A percentile compares a stretch with the other conserved stretches of the same genome.
These are phyloP conservation scores for Cryptotis parvus DNA, from an alignment of 2,113 vertebrate species.

Conservation along the genomic window DNA sequence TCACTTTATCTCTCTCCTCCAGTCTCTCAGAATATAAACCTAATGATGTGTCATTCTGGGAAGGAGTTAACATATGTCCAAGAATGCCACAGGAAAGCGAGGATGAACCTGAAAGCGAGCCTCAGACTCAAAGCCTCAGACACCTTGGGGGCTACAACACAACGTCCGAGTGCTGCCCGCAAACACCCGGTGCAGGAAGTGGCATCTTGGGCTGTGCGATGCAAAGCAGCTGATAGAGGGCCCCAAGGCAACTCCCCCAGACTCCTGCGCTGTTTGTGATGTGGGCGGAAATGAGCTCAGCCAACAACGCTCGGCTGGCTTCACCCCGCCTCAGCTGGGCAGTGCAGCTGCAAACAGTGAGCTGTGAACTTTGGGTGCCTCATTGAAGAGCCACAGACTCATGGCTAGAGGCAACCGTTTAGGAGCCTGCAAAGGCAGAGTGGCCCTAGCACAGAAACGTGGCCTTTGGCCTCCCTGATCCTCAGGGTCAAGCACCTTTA, in stretches of 20 bases:
- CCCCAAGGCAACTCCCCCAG: not conserved
- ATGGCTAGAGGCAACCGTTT: not conserved
- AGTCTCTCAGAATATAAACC: too few species aligned
- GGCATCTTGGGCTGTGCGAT: not conserved
- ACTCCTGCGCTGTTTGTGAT: slow-evolving; percentile 60
- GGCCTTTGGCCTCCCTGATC: not conserved
- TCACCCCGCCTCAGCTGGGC: not conserved
- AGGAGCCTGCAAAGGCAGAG: accelerated
- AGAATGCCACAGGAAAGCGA: not conserved
- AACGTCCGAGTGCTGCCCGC: not conserved
- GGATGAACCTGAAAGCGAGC: not conserved
- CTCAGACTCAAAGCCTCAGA: not conserved
- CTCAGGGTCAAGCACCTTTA: not conserved
- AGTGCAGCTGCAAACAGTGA: slow-evolving; percentile 57
- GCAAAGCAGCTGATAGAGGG: slow-evolving; percentile 26
- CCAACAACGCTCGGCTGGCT: not conserved
- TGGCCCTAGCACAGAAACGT: accelerated
- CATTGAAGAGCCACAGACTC: not conserved
- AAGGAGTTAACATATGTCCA: accelerated
- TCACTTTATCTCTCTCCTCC: too few species aligned
- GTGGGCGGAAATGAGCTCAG: slow-evolving; percentile 73
- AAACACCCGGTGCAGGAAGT: not conserved
- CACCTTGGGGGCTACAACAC: accelerated
- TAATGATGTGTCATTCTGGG: too few species aligned
- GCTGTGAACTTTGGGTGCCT: not conserved